Conservation (phyloP, 2,797 vertebrate genomes). For the Huso huso region DNA sequence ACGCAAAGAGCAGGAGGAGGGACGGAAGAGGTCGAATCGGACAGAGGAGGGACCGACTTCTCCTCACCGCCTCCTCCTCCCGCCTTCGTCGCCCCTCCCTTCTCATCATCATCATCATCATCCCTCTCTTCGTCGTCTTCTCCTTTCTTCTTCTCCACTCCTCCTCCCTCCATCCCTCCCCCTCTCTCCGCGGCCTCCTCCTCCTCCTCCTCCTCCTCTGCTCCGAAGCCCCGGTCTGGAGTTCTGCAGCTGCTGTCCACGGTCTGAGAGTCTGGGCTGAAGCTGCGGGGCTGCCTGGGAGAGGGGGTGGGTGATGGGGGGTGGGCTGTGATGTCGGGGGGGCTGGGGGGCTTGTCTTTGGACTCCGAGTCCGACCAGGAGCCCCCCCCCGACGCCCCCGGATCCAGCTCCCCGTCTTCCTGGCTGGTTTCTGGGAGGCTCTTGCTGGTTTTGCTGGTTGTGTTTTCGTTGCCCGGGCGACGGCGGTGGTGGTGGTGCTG, state of each 20-base stretch:
- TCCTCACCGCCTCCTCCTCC: slow-evolving; percentile 48
- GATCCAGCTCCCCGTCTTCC: no score
- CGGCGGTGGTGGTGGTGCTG: no score
- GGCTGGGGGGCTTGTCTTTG: slow-evolving; percentile 35
- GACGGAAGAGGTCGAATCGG: slow-evolving; percentile 41
- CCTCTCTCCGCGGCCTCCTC: slow-evolving; percentile 31
- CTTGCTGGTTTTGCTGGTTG: no score
- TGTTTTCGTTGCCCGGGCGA: no score
- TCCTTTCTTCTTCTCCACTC: no score
- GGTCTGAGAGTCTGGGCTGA: slow-evolving; percentile 83
- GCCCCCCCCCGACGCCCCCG: no score
- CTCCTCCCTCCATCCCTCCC: no score
- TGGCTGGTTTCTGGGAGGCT: no score
- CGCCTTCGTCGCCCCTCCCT: no score
- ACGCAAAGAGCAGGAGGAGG: slow-evolving; percentile 43
- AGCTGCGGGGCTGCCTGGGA: slow-evolving; percentile 58
- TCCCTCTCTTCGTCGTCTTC: no score
- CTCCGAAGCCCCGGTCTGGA: slow-evolving; percentile 72
- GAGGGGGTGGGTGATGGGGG: slow-evolving; percentile 22
- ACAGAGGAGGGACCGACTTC: slow-evolving; percentile 49
- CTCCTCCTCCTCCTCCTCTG: slow-evolving; percentile 52
- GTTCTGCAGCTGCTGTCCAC: slow-evolving; percentile 90
- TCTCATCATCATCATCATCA: no score
- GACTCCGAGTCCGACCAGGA: slow-evolving; percentile 42
- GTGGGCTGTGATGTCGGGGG: slow-evolving; percentile 15